Evolutionary conservation across 2,888 invertebrate species (phyloP), one percentile per base, ranked within the genome.

Genomic region (Strigamia crassipes): DNA sequence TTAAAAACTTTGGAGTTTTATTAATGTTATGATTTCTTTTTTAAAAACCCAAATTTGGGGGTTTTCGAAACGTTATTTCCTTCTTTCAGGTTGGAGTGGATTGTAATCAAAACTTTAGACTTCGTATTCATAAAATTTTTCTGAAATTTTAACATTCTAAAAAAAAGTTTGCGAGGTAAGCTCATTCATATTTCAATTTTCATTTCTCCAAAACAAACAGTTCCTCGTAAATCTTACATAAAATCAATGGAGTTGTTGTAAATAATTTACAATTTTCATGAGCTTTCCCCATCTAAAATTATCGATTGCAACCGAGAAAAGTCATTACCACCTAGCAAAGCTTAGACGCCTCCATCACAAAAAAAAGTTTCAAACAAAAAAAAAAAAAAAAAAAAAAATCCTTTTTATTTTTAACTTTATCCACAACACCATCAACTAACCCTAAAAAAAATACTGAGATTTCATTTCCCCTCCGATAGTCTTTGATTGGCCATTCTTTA

Each of bases 251-350:
- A 10, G 15, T 56, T 56, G 18, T 56, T 21, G 21, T 73, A 31
- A 73, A 73, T 73, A 73, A 73, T 73, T 73, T 73, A 73, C 73
- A 73, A 73, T 73, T 56, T 61, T 73, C 73, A 73, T 73, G 73
- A 31, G 31, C 73, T 15, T 73, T 31, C 31, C 73, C 27, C 23
- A 18, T 27, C 73, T 4, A 12, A 27, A 73, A 73, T 73, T 73
- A 73, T 73, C 27, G 73, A 73, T 73, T 27, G 31, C 27, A 73
- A 18, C 56, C 56, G 6, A n/a, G 21, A 18, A 56, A 56, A 56
- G 56, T 56, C 56, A 56, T 56, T 56, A 18, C n/a, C 56, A n/a
- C n/a, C 56, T 6, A 56, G n/a, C 2, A n/a, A 18, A 38, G 38
- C 10, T 38, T 38, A 51, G 9, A 15, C 51, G 15, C n/a, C 15